Evolutionary conservation across 64 coral and sea anemone species (phyloP).

Genomic region (Montipora foliosa): DNA sequence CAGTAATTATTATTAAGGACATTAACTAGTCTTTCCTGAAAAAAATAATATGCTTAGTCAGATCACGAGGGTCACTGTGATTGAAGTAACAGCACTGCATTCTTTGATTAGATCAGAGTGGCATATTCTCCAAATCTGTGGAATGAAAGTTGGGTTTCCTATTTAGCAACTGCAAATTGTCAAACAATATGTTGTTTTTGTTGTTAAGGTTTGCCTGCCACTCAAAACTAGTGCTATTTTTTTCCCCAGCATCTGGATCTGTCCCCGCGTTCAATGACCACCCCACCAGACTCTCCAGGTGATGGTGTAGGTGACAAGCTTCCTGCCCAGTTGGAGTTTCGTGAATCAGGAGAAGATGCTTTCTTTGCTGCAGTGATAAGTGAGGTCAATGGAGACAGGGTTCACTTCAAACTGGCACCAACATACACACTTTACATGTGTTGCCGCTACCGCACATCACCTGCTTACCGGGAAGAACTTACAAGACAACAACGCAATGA

Average conservation of each 20-base stretch:
- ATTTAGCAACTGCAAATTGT: too few relatives aligned
- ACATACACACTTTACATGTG: slow-evolving; percentile 99
- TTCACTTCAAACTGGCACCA: slow-evolving; percentile 98
- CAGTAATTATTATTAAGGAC: too few relatives aligned
- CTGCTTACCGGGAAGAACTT: slow-evolving; percentile 80
- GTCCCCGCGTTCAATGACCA: background rate
- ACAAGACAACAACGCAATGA: slow-evolving; percentile 76
- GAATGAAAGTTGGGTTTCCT: too few relatives aligned
- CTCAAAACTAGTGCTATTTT: background rate
- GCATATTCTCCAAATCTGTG: too few relatives aligned
- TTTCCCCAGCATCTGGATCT: background rate
- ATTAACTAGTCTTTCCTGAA: too few relatives aligned
- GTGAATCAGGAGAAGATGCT: slow-evolving; percentile 98
- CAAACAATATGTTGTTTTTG: too few relatives aligned
- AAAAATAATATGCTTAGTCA: too few relatives aligned
- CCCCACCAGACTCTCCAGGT: slow-evolving; percentile 15
- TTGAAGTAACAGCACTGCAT: too few relatives aligned
- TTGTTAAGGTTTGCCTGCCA: too few relatives aligned
- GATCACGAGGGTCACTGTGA: too few relatives aligned
- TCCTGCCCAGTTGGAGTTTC: slow-evolving; percentile 92
- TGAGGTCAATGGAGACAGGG: slow-evolving; percentile 95
- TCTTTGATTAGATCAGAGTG: too few relatives aligned
- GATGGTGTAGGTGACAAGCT: slow-evolving; percentile 86
- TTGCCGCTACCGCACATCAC: slow-evolving; percentile 90
- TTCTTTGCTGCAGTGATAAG: slow-evolving; percentile 98